Base-by-base conservation (phyloP, 2,797 vertebrate species). In the Brachyalestes nurse region DNA sequence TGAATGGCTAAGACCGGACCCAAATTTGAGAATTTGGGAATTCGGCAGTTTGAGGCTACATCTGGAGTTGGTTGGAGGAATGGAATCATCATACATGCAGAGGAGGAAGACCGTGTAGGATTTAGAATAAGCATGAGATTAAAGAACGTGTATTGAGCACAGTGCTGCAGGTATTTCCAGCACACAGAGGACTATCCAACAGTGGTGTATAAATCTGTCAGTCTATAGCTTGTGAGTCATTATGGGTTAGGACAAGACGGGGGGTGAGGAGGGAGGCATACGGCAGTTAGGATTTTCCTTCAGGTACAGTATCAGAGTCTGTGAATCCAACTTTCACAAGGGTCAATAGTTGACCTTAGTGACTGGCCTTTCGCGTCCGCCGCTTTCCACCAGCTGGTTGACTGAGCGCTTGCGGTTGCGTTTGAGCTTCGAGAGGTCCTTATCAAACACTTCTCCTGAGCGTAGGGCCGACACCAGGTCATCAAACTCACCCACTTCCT, bases 341-440 rank as follows among this genome's bases (percentile, higher is more conserved):
- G 80, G 85, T 94, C 95, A 98, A 92, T 97, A 96, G 94, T 96
- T 96, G 90, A 97, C 94, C 91, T 97, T 97, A 82, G 96, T 96
- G 84, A 96, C 92, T 0, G 95, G 93, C 76, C 97, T 88, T 84
- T 99, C 97, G 0, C 97, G 95, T 80, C 95, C 96, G 1, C 93
- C 92, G 9, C 94, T 93, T 78, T 98, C 97, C 62, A 92, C 88
- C 82, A 95, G 91, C 91, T 97, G 96, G 93, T 94, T 95, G 75
- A 96, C 96, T 0, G 96, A 96, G 79, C 97, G 96, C 87, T 99
- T 99, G 88, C 97, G 97, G 91, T 95, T 97, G 38, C 97, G 96
- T 86, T 98, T 99, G 66, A 99, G 96, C 91, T 99, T 99, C 90
- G 95, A 96, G 83, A 98, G 95, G 95, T 99, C 97, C 91, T 98